Percentiles rank a stretch among this genome's conserved stretches.
phyloP scores from a whole-genome alignment of 2,797 vertebrate species.

The Halcyon leucocephala region DNA sequence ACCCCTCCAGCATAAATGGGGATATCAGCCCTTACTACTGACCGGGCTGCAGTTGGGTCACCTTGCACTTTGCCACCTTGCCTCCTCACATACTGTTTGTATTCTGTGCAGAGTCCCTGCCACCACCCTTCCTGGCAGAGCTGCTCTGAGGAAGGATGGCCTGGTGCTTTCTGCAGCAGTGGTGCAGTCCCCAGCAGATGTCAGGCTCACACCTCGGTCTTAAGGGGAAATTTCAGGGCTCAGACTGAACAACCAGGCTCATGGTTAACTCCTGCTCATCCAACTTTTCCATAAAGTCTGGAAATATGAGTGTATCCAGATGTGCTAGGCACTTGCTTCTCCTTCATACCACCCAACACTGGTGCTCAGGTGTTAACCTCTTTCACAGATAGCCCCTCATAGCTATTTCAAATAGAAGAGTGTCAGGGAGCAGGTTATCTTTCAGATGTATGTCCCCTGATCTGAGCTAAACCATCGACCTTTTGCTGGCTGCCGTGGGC shows the following conservation, averaged over 20 bases:
- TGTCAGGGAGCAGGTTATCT: neutral
- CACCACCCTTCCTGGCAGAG: neutral
- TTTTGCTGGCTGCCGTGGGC: neutral
- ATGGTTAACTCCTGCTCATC: neutral
- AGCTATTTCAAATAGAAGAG: neutral
- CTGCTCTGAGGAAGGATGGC: neutral
- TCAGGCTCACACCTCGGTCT: conserved; percentile 30
- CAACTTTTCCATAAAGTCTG: neutral
- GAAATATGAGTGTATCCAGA: neutral
- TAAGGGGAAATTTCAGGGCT: neutral
- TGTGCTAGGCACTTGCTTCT: neutral
- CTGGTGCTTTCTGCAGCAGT: neutral
- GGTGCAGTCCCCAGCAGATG: conserved; percentile 16
- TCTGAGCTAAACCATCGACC: neutral
- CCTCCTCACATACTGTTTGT: neutral
- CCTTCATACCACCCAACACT: neutral
- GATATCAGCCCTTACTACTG: neutral
- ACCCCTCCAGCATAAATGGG: neutral
- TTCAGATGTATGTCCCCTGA: neutral
- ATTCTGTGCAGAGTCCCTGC: too few relatives aligned
- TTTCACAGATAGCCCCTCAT: neutral
- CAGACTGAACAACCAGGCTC: neutral
- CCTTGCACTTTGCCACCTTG: neutral
- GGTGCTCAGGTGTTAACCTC: neutral
- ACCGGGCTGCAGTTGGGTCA: neutral